A percentile compares a stretch with the other conserved stretches of the same genome.
Evolutionary conservation across 2,797 vertebrate species (phyloP).

Genomic region (Galaxias olidus): DNA sequence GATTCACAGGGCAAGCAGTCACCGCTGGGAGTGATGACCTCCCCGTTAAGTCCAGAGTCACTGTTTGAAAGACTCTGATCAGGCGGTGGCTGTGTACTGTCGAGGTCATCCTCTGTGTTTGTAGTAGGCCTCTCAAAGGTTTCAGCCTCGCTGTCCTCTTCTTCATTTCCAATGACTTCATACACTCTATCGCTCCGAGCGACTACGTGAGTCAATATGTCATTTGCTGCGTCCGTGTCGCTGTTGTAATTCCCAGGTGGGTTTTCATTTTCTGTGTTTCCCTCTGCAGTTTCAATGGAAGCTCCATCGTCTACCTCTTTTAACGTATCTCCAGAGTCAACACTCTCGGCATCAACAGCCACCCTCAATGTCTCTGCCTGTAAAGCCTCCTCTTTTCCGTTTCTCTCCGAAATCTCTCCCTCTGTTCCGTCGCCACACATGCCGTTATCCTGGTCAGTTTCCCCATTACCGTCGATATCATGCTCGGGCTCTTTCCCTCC

Average conservation of each 20-base stretch:
- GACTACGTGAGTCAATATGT: slow-evolving; percentile 6
- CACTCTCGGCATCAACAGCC: slow-evolving; percentile 49
- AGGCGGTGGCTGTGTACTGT: too few relatives aligned
- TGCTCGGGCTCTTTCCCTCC: slow-evolving; percentile 46
- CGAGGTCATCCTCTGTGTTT: too few relatives aligned
- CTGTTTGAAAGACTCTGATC: slow-evolving; percentile 24
- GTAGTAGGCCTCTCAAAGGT: too few relatives aligned
- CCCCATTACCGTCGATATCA: slow-evolving; percentile 8
- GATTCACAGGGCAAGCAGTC: slow-evolving; percentile 37
- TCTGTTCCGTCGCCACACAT: slow-evolving; percentile 37
- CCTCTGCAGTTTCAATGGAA: slow-evolving; percentile 40
- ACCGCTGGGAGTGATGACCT: slow-evolving; percentile 35
- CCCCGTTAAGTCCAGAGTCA: slow-evolving; percentile 32
- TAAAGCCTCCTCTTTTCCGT: slow-evolving; percentile 14
- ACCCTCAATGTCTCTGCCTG: slow-evolving; percentile 37
- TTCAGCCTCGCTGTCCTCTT: too few relatives aligned
- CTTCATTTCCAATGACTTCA: too few relatives aligned
- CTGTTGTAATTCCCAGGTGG: slow-evolving; percentile 38
- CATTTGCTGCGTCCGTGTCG: slow-evolving; percentile 46
- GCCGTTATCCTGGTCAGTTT: slow-evolving; percentile 25
- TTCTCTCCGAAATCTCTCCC: too few relatives aligned
- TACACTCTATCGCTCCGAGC: too few relatives aligned
- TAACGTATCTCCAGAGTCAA: slow-evolving; percentile 42
- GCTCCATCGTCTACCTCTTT: slow-evolving; percentile 37
- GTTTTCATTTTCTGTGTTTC: slow-evolving; percentile 57